Base-by-base conservation (phyloP, 2,888 invertebrate species). In the Drosophila nigritarsus region DNA sequence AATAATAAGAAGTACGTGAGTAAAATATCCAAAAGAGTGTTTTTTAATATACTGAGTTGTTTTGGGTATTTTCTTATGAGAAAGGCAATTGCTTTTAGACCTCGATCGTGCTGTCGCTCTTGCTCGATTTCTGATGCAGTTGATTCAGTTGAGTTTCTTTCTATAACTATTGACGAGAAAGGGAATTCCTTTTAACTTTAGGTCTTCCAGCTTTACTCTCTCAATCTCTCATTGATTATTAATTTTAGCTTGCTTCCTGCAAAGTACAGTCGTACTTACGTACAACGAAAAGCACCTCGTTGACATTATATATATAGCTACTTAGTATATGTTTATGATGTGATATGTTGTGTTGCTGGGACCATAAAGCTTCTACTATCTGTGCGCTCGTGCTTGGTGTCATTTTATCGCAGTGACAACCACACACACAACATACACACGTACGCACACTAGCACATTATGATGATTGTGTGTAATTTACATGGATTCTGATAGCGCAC, bases 391-490 rank as follows among this genome's bases (percentile, higher is more conserved):
- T 75, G 82, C 55, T 83, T 67, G 73, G 66, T 86, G 81, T 73
- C 74, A 83, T 62, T 75, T 85, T 72, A 76, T 75, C 78, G 55
- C 74, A 87, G 27, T 71, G 64, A 34, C 45, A 65, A 60, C 34
- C 73, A 38, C 45, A 50, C 71, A 59, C 54, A 68, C 56, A 30
- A 50, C 53, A 63, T 40, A 67, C 59, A 53, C 60, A 70, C 32
- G 68, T 56, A 65, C 53, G 53, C 62, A 66, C 64, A 75, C 72
- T 60, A 71, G 45, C 70, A 73, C 30, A 80, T 75, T 67, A 84
- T 75, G 79, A 73, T 87, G 82, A 83, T 84, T 87, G 85, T 74
- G 69, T 82, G 89, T 87, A 89, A 89, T 85, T 85, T 89, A 89
- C 89, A 85, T 85, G 82, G 87, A 75, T 83, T 83, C 80, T 86